A percentile compares a stretch with the other conserved stretches of the same genome.
phyloP scores from a whole-genome alignment of 2,888 invertebrate genomes.

The Agrilus mali region DNA sequence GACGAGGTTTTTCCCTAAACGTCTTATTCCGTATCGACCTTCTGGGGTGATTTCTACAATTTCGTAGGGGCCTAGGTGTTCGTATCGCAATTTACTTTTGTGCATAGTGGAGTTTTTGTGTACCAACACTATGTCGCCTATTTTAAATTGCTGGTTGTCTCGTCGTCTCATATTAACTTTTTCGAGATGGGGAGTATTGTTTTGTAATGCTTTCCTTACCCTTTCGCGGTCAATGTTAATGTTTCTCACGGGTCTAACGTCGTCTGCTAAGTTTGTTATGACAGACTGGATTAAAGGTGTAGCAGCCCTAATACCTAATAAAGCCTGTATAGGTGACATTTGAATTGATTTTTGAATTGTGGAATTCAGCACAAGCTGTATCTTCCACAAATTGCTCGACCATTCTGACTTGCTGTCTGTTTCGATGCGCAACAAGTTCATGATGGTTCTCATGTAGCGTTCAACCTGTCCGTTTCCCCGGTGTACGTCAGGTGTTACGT shows the following conservation, averaged over 20 bases:
- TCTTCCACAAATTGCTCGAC: slow-evolving; percentile 6
- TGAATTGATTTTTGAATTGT: slow-evolving; percentile 3
- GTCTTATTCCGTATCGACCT: slow-evolving; percentile 7
- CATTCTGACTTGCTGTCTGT: slow-evolving; percentile 1
- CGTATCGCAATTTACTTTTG: slow-evolving; percentile 12
- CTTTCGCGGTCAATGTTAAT: slow-evolving; percentile 9
- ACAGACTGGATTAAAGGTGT: slow-evolving; percentile 14
- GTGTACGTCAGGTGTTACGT: slow-evolving; percentile 5
- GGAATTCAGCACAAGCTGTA: slow-evolving; percentile 4
- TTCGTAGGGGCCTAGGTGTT: slow-evolving; percentile 14
- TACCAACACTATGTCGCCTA: slow-evolving; percentile 14
- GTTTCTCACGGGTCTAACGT: slow-evolving; percentile 11
- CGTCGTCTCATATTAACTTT: slow-evolving; percentile 8
- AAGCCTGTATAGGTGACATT: background rate
- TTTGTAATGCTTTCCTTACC: background rate
- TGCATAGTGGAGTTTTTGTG: slow-evolving; percentile 15
- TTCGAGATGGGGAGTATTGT: slow-evolving; percentile 4
- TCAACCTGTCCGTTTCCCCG: slow-evolving; percentile 5
- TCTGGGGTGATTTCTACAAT: slow-evolving; percentile 5
- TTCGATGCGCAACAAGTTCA: slow-evolving; percentile 4
- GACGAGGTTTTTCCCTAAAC: slow-evolving; percentile 6
- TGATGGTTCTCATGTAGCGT: slow-evolving; percentile 6
- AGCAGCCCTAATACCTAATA: background rate
- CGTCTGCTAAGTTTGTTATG: slow-evolving; percentile 8
- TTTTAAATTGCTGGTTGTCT: slow-evolving; percentile 6